Conservation (phyloP, 2,797 vertebrate genomes). For the Smutsia temminckii region DNA sequence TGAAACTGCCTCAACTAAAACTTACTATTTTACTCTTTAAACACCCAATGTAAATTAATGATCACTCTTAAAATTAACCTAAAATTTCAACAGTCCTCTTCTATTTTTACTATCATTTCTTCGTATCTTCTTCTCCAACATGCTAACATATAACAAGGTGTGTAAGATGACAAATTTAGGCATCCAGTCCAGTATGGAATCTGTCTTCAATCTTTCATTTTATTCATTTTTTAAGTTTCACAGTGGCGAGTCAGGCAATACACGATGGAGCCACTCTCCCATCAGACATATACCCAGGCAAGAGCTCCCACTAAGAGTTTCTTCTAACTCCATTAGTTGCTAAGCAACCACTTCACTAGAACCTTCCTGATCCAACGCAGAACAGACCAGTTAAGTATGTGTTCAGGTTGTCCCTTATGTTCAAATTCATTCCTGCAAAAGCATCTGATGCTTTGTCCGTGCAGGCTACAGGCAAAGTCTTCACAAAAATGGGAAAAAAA, state of each 20-base stretch:
- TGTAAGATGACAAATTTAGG: neutral
- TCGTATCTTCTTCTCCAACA: neutral
- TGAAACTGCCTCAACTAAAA: neutral
- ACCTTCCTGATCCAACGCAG: conserved; percentile 41
- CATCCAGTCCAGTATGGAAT: neutral
- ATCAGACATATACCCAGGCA: neutral
- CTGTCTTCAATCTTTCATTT: neutral
- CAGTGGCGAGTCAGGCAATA: neutral
- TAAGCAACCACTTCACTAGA: conserved; percentile 63
- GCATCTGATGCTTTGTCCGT: neutral
- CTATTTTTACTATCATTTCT: conserved; percentile 31
- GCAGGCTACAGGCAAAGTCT: neutral
- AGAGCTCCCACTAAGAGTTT: neutral
- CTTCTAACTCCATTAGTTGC: conserved; percentile 64
- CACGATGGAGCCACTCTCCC: neutral
- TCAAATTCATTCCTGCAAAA: conserved; percentile 12
- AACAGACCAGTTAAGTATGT: conserved; percentile 18
- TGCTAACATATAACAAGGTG: neutral
- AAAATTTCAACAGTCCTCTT: conserved; percentile 9
- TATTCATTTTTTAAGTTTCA: neutral
- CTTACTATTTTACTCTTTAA: neutral
- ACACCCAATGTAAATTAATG: neutral
- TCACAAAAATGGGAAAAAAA: neutral
- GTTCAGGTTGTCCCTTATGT: neutral
- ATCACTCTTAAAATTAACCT: conserved; percentile 22